Percentiles rank a stretch among this genome's conserved stretches.
Conservation (phyloP, 2,797 vertebrate genomes). For the Synanceia verrucosa region DNA sequence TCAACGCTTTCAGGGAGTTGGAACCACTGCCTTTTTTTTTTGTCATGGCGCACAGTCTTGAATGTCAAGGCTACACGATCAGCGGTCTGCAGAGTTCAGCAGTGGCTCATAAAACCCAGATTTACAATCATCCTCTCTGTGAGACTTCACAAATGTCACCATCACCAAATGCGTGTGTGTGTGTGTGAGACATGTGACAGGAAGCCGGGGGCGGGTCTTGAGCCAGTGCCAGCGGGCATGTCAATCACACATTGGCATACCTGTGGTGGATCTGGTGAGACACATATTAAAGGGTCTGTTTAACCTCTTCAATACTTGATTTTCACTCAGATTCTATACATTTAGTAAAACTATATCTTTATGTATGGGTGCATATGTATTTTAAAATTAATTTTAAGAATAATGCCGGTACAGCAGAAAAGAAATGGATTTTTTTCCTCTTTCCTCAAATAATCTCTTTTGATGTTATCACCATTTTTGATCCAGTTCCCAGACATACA, state of each 20-base stretch:
- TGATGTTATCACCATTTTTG: background rate
- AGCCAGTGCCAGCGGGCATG: constrained; percentile 3
- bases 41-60: background rate
- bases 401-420: background rate
- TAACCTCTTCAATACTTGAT: background rate
- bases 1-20: constrained; percentile 36
- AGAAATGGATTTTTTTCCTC: too few species aligned
- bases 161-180: background rate
- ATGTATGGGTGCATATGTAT: too few species aligned
- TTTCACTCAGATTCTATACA: background rate
- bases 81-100: constrained; percentile 36
- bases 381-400: background rate
- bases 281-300: background rate
- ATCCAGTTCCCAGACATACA: background rate
- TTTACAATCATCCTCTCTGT: constrained; percentile 47
- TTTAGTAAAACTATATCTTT: background rate
- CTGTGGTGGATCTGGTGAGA: constrained; percentile 4
- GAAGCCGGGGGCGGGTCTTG: constrained; percentile 16
- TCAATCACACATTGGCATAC: constrained; percentile 32
- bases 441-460: too few species aligned
- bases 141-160: constrained; percentile 50
- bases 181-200: constrained; percentile 25
- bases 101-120: constrained; percentile 49
- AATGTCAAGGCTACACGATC: constrained; percentile 53
- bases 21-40: background rate